A percentile compares a stretch with the other conserved stretches of the same genome.
phyloP scores from a whole-genome alignment of 2,888 invertebrate genomes.

The Melanostoma scalare region DNA sequence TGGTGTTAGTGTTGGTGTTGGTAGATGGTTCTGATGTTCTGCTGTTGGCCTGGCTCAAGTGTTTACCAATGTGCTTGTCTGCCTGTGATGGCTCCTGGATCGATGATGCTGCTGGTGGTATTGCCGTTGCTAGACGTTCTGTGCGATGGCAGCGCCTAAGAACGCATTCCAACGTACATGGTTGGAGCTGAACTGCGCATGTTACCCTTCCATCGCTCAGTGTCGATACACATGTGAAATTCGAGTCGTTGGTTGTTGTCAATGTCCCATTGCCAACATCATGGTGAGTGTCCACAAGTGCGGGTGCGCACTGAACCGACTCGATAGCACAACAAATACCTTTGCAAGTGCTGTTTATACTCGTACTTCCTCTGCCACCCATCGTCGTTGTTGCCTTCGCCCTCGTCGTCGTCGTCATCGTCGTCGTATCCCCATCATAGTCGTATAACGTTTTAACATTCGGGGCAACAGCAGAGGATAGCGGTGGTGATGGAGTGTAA shows the following conservation, averaged over 20 bases:
- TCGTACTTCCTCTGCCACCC: conserved; percentile 6
- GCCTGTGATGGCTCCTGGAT: conserved; percentile 73
- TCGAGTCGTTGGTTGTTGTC: conserved; percentile 60
- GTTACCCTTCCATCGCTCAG: conserved; percentile 60
- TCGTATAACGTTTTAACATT: conserved; percentile 11
- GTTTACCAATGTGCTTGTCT: conserved; percentile 53
- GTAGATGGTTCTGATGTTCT: conserved; percentile 23
- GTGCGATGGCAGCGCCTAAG: conserved; percentile 58
- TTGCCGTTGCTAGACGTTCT: conserved; percentile 47
- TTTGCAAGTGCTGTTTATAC: conserved; percentile 56
- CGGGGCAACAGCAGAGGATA: background rate
- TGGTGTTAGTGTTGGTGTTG: conserved; percentile 53
- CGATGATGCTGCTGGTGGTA: conserved; percentile 74
- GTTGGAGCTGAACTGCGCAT: conserved; percentile 67
- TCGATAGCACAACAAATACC: conserved; percentile 67
- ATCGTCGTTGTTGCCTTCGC: background rate
- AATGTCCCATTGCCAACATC: conserved; percentile 55
- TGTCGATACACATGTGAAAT: conserved; percentile 73
- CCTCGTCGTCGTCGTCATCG: background rate
- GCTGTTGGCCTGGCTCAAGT: conserved; percentile 39
- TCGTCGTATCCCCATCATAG: conserved; percentile 9
- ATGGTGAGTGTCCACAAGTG: conserved; percentile 64
- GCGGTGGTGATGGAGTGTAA: conserved; percentile 51
- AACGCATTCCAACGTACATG: conserved; percentile 70
- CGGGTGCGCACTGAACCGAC: conserved; percentile 73